Evolutionary conservation across 2,113 vertebrate species (phyloP), one percentile per base, ranked within the genome.

Genomic region (Lucifuga dentata): DNA sequence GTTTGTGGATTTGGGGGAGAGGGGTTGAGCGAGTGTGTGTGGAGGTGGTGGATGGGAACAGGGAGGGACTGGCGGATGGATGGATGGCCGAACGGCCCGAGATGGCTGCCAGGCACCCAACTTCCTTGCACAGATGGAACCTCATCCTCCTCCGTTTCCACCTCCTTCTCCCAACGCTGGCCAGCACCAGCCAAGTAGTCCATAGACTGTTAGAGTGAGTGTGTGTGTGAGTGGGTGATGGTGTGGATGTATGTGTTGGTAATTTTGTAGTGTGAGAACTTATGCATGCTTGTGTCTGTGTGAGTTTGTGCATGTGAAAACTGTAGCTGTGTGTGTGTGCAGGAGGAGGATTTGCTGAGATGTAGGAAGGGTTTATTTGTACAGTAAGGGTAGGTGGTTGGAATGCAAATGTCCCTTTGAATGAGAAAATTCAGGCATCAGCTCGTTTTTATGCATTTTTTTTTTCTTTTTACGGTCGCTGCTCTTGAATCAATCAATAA

Each of bases 121-220:
- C 88, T 87, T 92, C 84, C 86, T 89, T 85, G 86, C 88, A 92
- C 94, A 94, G 93, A 95, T 94, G 93, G 92, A 91, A 81, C 83
- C 68, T 72, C 68, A 13, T 78, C 90, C 88, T 76, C 29, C 69
- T 78, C 32, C 65, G 67, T 86, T 58, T 88, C 86, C 68, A 72
- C 66, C 9, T 84, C 85, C 88, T 75, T 70, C 49, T 73, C 80
- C 81, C 88, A 63, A 86, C 89, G 73, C 87, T 85, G 80, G 72
- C 70, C 74, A 85, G 73, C 68, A 63, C 81, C 86, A 81, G 88
- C 81, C 86, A 79, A 81, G 57, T 85, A 90, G 83, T 63, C 8
- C 11, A 76, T 50, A 32, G 35, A 68, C 51, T 50, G 33, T 78
- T 74, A 33, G 69, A 73, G 61, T 65, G 64, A 73, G 8, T 19